Evolutionary conservation across 2,888 invertebrate species (phyloP), one percentile per base, ranked within the genome.

Genomic region (Drosophila niveifrons): DNA sequence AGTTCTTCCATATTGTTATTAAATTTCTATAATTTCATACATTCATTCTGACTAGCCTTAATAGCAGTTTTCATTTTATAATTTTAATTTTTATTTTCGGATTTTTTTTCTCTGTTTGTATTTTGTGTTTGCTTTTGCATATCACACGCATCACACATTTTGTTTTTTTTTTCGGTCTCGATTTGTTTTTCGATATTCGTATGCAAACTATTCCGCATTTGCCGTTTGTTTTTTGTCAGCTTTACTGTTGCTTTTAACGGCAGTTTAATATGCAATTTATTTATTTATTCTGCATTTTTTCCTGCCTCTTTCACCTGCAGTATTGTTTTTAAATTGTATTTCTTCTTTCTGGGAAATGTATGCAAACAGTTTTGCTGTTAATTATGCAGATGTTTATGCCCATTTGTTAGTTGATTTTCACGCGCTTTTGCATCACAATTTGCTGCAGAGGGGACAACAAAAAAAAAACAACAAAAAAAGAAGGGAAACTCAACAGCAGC

Each of bases 381-480:
- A 86, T 83, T 88, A 83, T 85, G 89, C 89, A 73, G 70, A 73
- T 80, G 66, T 69, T 72, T 78, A 59, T 71, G 56, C 51, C 69
- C 59, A 66, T 82, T 79, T 82, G 66, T 62, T 77, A 72, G 88
- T 85, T 71, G 76, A 79, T 83, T 83, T 83, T 88, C 85, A 88
- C 88, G 85, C 88, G 82, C 74, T 81, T 84, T 71, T 84, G 85
- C 85, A 84, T 84, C 74, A 76, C 79, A 87, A 84, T 87, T 23
- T 23, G 23, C 23, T 23, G 23, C 6, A 6, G 23, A 23, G 23
- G 23, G 6, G 4, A 23, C 3, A 18, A 18, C 18, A 18, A 18
- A 18, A 3, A 3, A 23, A 23, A 23, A 6, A n/a, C n/a, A 23
- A 23, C 0, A 4, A 6, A 23, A 23, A 18, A 46, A 13, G n/a